These are phyloP conservation scores for Psammodynastes pulverulentus DNA, from an alignment of 2,113 vertebrate genomes.

Conservation along the genomic window DNA sequence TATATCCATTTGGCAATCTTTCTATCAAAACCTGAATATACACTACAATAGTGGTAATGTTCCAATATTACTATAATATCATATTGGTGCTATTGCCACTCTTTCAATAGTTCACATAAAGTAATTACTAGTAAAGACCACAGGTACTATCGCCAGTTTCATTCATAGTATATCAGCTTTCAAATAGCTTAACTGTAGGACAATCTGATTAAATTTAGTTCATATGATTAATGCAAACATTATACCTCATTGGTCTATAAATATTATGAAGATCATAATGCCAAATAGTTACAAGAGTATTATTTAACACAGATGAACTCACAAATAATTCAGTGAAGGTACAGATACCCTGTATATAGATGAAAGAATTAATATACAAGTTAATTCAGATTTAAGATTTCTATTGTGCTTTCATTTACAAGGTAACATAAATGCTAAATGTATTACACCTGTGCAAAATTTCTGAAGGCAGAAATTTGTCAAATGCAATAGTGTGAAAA, in stretches of 20 bases:
- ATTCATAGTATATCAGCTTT: background rate
- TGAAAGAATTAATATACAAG: conserved; percentile 28
- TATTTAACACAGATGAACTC: background rate
- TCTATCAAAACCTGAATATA: background rate
- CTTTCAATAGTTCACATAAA: background rate
- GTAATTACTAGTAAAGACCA: background rate
- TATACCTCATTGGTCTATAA: background rate
- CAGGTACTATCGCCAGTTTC: background rate
- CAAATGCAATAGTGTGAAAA: background rate
- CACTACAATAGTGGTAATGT: background rate
- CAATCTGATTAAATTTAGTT: background rate
- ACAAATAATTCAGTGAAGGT: conserved; percentile 49
- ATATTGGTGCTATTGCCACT: background rate
- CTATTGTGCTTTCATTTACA: conserved; percentile 12
- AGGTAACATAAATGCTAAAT: background rate
- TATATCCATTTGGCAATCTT: background rate
- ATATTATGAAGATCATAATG: background rate
- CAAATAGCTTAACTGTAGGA: background rate
- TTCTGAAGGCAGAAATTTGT: background rate
- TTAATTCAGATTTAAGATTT: conserved; percentile 7
- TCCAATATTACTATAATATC: background rate
- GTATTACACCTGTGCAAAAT: background rate
- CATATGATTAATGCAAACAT: background rate
- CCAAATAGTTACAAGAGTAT: background rate
- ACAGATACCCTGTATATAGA: conserved; percentile 24